Percentiles rank a stretch among this genome's conserved stretches.
Conservation (phyloP, 1,140 invertebrate genomes). For the Holotrichia oblita region DNA sequence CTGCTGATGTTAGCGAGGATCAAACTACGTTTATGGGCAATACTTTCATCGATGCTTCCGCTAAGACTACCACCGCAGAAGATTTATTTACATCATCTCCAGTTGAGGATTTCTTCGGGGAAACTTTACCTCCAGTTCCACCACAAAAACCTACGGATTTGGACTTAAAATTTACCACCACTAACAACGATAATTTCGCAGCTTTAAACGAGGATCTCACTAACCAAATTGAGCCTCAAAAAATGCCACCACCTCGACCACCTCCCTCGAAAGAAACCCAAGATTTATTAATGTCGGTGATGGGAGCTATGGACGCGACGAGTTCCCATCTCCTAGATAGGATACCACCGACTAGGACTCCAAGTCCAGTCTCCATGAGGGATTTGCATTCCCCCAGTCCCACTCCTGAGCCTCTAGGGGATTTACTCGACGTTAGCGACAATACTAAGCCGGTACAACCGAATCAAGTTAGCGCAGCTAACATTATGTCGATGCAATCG, state of each 20-base stretch:
- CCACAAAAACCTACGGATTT: slow-evolving; percentile 59
- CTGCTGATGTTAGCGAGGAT: slow-evolving; percentile 34
- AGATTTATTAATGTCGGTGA: slow-evolving; percentile 85
- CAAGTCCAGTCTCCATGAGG: slow-evolving; percentile 81
- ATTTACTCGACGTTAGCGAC: slow-evolving; percentile 71
- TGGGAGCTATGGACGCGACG: slow-evolving; percentile 87
- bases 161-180: slow-evolving; percentile 55
- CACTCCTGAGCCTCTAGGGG: slow-evolving; percentile 79
- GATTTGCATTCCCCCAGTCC: slow-evolving; percentile 84
- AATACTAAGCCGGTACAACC: slow-evolving; percentile 38
- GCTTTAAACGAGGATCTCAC: background rate
- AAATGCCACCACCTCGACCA: slow-evolving; percentile 62
- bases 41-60: slow-evolving; percentile 46
- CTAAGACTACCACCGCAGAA: slow-evolving; percentile 42
- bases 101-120: background rate
- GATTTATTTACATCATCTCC: slow-evolving; percentile 49
- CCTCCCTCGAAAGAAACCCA: slow-evolving; percentile 79
- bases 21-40: slow-evolving; percentile 41
- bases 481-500: background rate
- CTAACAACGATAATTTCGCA: slow-evolving; percentile 41
- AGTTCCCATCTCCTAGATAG: slow-evolving; percentile 84
- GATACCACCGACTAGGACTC: slow-evolving; percentile 81
- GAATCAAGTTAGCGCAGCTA: too few species aligned
- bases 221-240: slow-evolving; percentile 54
- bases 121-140: slow-evolving; percentile 56